A percentile compares a stretch with the other conserved stretches of the same genome.
Evolutionary conservation across 1,140 invertebrate genomes (phyloP).

Genomic region (Prorops nasuta): DNA sequence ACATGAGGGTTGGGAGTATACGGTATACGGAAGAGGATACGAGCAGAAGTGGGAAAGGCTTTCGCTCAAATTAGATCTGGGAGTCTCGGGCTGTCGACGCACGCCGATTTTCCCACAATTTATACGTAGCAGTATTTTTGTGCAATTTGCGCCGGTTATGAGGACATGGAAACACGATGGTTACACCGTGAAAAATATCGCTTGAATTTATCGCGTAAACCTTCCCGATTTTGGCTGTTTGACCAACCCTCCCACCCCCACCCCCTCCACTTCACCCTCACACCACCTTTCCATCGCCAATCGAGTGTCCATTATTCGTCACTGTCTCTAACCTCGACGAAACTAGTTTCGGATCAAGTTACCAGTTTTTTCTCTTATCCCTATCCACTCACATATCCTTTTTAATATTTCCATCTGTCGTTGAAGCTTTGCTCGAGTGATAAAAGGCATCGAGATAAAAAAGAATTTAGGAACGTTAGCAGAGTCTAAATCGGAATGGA

Average conservation of each 20-base stretch:
- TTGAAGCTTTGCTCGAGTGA: no score
- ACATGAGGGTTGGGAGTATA: no score
- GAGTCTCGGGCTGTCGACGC: slow-evolving; percentile 20
- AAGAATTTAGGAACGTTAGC: no score
- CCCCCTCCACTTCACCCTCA: neutral
- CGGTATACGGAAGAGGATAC: slow-evolving; percentile 13
- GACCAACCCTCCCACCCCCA: no score
- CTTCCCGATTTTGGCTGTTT: neutral
- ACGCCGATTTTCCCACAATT: slow-evolving; percentile 32
- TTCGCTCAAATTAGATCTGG: slow-evolving; percentile 35
- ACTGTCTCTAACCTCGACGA: slow-evolving; percentile 18
- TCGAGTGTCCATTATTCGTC: slow-evolving; percentile 34
- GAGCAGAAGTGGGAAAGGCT: slow-evolving; percentile 26
- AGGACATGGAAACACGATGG: slow-evolving; percentile 28
- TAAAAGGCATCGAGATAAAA: no score
- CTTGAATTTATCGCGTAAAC: slow-evolving; percentile 34
- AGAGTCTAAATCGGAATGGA: no score
- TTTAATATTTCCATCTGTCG: no score
- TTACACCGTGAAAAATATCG: slow-evolving; percentile 35
- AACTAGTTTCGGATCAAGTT: slow-evolving; percentile 18
- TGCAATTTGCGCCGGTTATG: slow-evolving; percentile 41
- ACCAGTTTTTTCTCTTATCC: slow-evolving; percentile 5
- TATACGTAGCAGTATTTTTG: slow-evolving; percentile 40
- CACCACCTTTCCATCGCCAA: slow-evolving; percentile 13
- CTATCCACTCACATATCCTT: no score